phyloP scores from a whole-genome alignment of 2,888 invertebrate genomes.

The Urechis unicinctus region DNA sequence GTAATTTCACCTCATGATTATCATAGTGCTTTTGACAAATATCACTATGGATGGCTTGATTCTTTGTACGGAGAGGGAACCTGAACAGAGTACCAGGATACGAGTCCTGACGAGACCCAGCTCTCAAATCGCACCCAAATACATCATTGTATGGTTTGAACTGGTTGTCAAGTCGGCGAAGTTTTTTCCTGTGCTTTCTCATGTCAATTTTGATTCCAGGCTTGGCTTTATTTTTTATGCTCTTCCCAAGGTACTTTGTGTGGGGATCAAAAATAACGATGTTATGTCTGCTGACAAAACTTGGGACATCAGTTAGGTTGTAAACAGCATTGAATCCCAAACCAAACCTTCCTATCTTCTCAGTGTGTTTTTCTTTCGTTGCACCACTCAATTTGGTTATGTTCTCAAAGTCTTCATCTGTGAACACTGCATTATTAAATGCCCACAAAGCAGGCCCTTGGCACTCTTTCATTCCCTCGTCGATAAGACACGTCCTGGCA shows the following conservation, averaged over 20 bases:
- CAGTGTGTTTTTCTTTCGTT: slow-evolving; percentile 32
- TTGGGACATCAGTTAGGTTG: slow-evolving; percentile 44
- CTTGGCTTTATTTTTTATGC: slow-evolving; percentile 23
- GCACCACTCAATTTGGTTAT: slow-evolving; percentile 40
- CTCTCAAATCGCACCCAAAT: slow-evolving; percentile 29
- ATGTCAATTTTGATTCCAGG: slow-evolving; percentile 32
- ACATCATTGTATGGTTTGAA: slow-evolving; percentile 35
- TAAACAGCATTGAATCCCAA: slow-evolving; percentile 46
- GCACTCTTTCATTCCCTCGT: slow-evolving; percentile 33
- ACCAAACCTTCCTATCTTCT: slow-evolving; percentile 43
- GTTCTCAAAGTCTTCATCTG: slow-evolving; percentile 39
- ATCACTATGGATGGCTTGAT: slow-evolving; percentile 33
- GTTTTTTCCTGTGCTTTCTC: slow-evolving; percentile 21
- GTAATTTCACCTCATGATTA: slow-evolving; percentile 24
- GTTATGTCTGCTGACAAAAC: slow-evolving; percentile 36
- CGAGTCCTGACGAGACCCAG: slow-evolving; percentile 14
- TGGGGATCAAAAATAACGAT: slow-evolving; percentile 46
- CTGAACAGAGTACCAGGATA: slow-evolving; percentile 40
- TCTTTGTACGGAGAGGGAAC: slow-evolving; percentile 35
- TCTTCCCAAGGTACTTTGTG: slow-evolving; percentile 29
- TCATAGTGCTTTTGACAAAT: slow-evolving; percentile 32
- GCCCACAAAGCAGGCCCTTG: slow-evolving; percentile 47
- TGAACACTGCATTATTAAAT: slow-evolving; percentile 39
- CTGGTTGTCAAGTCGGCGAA: slow-evolving; percentile 28
- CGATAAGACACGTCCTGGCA: slow-evolving; percentile 26